These are phyloP conservation scores for Drosophila santomea DNA, from an alignment of 1,140 invertebrate species.

Conservation along the genomic window DNA sequence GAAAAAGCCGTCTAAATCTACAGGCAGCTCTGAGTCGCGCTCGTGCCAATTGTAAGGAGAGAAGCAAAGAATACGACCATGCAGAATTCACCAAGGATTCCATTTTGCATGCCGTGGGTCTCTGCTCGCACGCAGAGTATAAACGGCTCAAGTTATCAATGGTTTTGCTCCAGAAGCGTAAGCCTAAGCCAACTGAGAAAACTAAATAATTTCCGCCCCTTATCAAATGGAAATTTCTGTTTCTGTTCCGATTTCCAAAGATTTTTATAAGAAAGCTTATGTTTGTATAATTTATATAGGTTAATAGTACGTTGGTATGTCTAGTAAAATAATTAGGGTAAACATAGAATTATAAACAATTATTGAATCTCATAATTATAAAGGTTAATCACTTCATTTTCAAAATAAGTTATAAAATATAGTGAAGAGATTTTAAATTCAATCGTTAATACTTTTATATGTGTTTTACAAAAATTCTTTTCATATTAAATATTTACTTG, in stretches of 20 bases:
- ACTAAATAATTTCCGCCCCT: constrained; percentile 7
- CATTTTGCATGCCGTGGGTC: constrained; percentile 56
- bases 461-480: too few relatives aligned
- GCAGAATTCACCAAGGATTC: constrained; percentile 30
- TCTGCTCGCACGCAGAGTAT: constrained; percentile 52
- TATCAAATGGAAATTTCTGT: background rate
- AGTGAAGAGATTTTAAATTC: too few relatives aligned
- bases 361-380: too few relatives aligned
- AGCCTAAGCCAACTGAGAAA: constrained; percentile 31
- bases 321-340: background rate
- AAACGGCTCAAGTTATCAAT: constrained; percentile 8
- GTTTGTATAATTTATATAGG: too few relatives aligned
- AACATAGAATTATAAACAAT: background rate
- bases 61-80: constrained; percentile 8
- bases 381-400: too few relatives aligned
- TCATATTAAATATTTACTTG: too few relatives aligned
- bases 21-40: constrained; percentile 55
- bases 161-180: constrained; percentile 33
- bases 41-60: constrained; percentile 28
- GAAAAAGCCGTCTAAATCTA: constrained; percentile 56
- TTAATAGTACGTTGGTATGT: background rate
- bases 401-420: too few relatives aligned
- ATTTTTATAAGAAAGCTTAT: background rate
- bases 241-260: background rate
- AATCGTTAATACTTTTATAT: too few relatives aligned